Percentiles rank a stretch among this genome's conserved stretches.
phyloP scores from a whole-genome alignment of 2,888 invertebrate species.

The Tanytarsus gracilentus region DNA sequence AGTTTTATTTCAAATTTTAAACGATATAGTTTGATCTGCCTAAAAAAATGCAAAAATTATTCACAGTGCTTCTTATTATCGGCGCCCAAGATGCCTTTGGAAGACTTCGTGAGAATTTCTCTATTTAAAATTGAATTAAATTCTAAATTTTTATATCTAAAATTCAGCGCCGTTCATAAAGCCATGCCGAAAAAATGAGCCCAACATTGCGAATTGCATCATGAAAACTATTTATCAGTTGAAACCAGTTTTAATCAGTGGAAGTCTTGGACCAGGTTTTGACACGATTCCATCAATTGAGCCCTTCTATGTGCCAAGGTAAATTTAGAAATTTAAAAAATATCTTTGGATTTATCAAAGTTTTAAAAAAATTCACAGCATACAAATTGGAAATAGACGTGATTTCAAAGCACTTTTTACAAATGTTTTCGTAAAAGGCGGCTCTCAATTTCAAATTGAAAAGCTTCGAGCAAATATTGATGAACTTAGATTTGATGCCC shows the following conservation, averaged over 20 bases:
- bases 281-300: not conserved
- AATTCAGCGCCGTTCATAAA: slow-evolving; percentile 8
- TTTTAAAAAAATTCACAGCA: not conserved
- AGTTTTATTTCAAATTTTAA: no score
- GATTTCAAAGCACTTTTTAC: slow-evolving; percentile 1
- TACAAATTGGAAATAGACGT: not conserved
- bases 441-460: slow-evolving; percentile 6
- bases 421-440: not conserved
- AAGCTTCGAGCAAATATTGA: slow-evolving; percentile 5
- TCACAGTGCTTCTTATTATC: no score
- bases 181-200: not conserved
- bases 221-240: not conserved
- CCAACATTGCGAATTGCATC: slow-evolving; percentile 6
- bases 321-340: not conserved
- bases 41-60: no score
- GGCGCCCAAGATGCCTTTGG: not conserved
- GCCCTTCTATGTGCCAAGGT: not conserved
- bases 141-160: not conserved
- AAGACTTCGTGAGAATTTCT: not conserved
- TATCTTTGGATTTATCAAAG: not conserved
- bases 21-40: no score
- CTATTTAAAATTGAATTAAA: not conserved
- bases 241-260: not conserved
- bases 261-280: not conserved
- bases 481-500: not conserved